phyloP scores from a whole-genome alignment of 2,888 invertebrate species.

The Matsumyia berberina region DNA sequence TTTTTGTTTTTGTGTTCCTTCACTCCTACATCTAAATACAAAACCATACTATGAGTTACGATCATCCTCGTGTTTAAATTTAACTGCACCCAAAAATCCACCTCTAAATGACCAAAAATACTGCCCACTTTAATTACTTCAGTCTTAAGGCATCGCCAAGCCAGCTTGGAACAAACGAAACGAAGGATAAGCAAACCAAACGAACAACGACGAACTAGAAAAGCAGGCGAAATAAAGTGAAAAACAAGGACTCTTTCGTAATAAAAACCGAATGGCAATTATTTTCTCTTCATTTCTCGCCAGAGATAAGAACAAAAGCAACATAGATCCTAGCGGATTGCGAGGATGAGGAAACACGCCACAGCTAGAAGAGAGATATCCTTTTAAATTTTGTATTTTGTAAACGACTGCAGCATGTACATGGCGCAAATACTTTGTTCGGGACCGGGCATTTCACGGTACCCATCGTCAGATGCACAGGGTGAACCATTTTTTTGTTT shows the following conservation, averaged over 20 bases:
- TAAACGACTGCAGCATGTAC: constrained; percentile 57
- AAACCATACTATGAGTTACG: constrained; percentile 53
- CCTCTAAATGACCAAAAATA: constrained; percentile 73
- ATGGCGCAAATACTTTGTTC: constrained; percentile 41
- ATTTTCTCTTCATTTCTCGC: constrained; percentile 75
- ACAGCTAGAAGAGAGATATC: constrained; percentile 45
- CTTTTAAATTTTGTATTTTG: constrained; percentile 50
- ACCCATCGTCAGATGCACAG: constrained; percentile 55
- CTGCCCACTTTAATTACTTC: constrained; percentile 72
- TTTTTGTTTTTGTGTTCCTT: neutral
- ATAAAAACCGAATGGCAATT: constrained; percentile 73
- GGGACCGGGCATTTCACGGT: constrained; percentile 42
- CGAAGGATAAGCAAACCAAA: constrained; percentile 32
- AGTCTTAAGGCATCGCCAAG: constrained; percentile 38
- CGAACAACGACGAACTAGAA: constrained; percentile 18
- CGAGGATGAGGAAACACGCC: constrained; percentile 30
- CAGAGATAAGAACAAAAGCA: constrained; percentile 73
- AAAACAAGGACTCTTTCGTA: constrained; percentile 54
- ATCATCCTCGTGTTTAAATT: constrained; percentile 62
- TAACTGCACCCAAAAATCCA: constrained; percentile 70
- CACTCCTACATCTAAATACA: neutral
- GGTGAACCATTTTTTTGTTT: constrained; percentile 22
- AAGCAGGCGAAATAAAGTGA: constrained; percentile 35
- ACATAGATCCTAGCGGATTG: constrained; percentile 62
- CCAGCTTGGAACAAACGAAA: constrained; percentile 38